These are phyloP conservation scores for Gorilla gorilla DNA, from an alignment of 2,113 vertebrate genomes.

Conservation along the genomic window DNA sequence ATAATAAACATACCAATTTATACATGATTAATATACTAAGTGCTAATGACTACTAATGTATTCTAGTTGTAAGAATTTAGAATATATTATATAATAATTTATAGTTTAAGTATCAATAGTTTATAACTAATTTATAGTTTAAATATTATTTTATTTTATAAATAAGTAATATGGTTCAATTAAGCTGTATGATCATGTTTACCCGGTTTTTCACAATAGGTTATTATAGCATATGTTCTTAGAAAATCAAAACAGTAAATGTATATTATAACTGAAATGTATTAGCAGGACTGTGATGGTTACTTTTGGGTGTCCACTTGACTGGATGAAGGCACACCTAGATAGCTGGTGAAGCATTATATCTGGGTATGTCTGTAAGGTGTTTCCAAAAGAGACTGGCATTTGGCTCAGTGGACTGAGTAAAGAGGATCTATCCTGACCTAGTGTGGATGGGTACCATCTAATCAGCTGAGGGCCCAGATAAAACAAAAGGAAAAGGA, in stretches of 20 bases:
- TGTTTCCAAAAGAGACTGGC: neutral
- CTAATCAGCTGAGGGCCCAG: fast-evolving
- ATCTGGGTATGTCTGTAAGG: neutral
- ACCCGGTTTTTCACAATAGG: neutral
- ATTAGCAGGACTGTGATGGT: neutral
- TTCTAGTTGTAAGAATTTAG: neutral
- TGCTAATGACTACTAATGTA: neutral
- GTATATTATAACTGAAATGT: neutral
- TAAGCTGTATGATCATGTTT: neutral
- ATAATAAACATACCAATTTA: neutral
- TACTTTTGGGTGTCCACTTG: neutral
- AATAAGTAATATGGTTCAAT: neutral
- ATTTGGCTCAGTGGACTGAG: neutral
- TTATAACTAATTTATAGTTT: neutral
- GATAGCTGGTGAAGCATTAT: neutral
- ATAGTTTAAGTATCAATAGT: neutral
- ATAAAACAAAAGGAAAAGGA: neutral
- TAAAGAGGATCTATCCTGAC: neutral
- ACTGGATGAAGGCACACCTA: neutral
- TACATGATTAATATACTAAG: neutral
- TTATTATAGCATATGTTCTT: neutral
- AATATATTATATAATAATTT: neutral
- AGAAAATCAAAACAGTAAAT: neutral
- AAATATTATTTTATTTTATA: neutral
- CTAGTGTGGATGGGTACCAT: neutral